These are phyloP conservation scores for Danio rerio DNA, from an alignment of 2,113 vertebrate genomes.

Conservation along the genomic window DNA sequence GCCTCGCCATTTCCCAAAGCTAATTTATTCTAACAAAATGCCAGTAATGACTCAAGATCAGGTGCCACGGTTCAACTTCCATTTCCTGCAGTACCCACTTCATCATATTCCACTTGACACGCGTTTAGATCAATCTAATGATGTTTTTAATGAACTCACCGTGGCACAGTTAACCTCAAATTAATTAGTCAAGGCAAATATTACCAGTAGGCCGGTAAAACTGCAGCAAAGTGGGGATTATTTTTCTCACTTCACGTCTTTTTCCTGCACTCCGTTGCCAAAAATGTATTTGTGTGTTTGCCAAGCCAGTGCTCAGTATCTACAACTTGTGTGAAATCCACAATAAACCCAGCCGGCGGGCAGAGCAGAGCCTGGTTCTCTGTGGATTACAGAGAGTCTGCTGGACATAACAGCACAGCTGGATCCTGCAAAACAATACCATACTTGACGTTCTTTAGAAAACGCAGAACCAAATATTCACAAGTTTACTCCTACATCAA, in stretches of 20 bases:
- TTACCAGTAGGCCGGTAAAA: not conserved
- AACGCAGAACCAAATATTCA: not conserved
- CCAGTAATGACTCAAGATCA: constrained; percentile 23
- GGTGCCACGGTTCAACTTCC: constrained; percentile 18
- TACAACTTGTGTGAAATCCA: constrained; percentile 43
- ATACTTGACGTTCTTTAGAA: not conserved
- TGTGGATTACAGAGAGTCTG: constrained; percentile 1
- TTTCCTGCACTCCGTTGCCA: constrained; percentile 19
- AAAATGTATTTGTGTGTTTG: constrained; percentile 43
- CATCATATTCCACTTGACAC: constrained; percentile 1
- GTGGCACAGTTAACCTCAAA: constrained; percentile 15
- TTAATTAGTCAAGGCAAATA: constrained; percentile 8
- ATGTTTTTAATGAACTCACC: constrained; percentile 14
- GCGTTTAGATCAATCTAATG: constrained; percentile 13
- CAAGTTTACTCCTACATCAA: not conserved
- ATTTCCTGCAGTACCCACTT: not conserved
- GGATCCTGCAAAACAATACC: constrained; percentile 19
- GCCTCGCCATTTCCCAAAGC: not conserved
- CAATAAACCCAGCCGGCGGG: constrained; percentile 44
- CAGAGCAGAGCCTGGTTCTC: not conserved
- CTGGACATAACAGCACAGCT: constrained; percentile 24
- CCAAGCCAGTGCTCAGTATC: constrained; percentile 21
- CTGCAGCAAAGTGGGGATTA: not conserved
- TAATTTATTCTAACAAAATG: constrained; percentile 30
- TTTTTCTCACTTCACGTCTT: not conserved